phyloP scores from a whole-genome alignment of 2,113 vertebrate species.

The Axis porcinus region DNA sequence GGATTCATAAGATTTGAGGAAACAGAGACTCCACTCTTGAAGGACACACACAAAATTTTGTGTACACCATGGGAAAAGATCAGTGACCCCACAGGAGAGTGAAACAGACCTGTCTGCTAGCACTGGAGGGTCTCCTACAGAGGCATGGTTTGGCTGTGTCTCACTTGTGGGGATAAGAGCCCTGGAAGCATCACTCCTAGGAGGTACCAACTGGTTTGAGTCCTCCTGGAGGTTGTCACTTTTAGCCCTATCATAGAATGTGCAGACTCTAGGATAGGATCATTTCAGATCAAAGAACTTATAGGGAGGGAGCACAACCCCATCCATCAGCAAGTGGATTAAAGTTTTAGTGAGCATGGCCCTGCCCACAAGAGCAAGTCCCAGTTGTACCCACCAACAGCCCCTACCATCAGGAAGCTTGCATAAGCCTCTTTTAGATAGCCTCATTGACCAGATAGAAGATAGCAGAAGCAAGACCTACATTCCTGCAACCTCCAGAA shows the following conservation, averaged over 20 bases:
- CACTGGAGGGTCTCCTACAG: background rate
- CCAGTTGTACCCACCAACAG: background rate
- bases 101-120: no score
- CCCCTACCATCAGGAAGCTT: background rate
- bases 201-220: background rate
- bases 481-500: background rate
- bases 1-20: background rate
- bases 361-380: background rate
- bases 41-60: background rate
- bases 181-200: background rate
- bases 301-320: background rate
- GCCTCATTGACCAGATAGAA: background rate
- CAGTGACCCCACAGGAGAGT: no score
- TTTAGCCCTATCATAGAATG: background rate
- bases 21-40: background rate
- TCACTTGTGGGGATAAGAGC: background rate
- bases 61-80: background rate
- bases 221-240: background rate
- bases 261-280: background rate
- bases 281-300: background rate
- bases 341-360: background rate
- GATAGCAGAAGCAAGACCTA: background rate
- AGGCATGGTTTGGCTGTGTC: background rate
- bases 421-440: background rate
- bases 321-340: background rate